phyloP scores from a whole-genome alignment of 1,140 invertebrate genomes.

The Euwallacea similis region DNA sequence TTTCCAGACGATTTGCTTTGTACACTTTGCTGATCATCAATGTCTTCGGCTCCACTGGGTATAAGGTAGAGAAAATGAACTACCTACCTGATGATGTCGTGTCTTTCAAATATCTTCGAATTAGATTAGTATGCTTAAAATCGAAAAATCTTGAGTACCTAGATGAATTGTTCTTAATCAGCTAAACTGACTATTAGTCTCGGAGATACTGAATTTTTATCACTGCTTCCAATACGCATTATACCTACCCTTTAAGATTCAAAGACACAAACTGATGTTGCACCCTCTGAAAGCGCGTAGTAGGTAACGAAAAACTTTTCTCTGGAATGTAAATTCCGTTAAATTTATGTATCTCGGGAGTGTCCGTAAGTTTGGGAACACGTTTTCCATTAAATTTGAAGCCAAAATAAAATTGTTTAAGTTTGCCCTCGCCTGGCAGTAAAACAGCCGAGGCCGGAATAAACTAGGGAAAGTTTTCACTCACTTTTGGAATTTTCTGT shows the following conservation, averaged over 20 bases:
- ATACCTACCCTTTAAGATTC: background rate
- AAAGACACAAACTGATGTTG: background rate
- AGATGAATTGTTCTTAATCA: too few species aligned
- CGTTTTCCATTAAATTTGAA: constrained; percentile 28
- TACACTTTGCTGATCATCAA: constrained; percentile 5
- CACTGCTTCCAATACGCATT: too few species aligned
- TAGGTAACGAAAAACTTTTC: constrained; percentile 10
- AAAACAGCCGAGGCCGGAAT: constrained; percentile 8
- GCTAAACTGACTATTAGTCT: too few species aligned
- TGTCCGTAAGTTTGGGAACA: constrained; percentile 17
- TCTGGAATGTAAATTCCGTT: constrained; percentile 6
- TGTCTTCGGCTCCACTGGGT: background rate
- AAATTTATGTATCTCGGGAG: constrained; percentile 27
- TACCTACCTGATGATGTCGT: background rate
- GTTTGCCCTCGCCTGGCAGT: constrained; percentile 18
- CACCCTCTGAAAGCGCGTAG: background rate
- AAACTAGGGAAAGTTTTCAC: constrained; percentile 14
- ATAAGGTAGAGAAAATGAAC: background rate
- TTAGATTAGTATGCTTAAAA: too few species aligned
- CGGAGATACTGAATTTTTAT: too few species aligned
- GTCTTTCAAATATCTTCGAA: background rate
- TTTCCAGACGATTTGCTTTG: constrained; percentile 15
- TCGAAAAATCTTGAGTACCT: too few species aligned
- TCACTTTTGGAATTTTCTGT: constrained; percentile 10
- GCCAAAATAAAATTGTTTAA: constrained; percentile 21